Percentiles rank a stretch among this genome's conserved stretches.
phyloP scores from a whole-genome alignment of 23 tunicate genomes.

The Phallusia fumigata region DNA sequence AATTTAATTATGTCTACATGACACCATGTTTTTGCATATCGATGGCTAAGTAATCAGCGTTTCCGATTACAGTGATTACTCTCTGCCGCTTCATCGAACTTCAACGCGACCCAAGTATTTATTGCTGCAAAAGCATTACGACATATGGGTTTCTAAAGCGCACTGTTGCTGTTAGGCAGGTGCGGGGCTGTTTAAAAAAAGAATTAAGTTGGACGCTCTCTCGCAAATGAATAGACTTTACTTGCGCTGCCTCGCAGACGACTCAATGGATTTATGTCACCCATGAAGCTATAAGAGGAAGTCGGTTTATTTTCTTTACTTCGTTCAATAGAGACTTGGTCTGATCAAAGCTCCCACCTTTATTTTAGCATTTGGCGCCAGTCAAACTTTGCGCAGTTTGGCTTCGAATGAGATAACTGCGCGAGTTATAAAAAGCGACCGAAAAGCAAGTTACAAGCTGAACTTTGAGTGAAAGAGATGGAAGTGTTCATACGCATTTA shows the following conservation, averaged over 20 bases:
- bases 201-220: background rate
- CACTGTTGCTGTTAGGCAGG: background rate
- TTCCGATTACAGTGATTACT: too few relatives aligned
- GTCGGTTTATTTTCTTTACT: background rate
- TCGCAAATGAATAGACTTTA: background rate
- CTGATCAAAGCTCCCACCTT: background rate
- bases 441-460: too few relatives aligned
- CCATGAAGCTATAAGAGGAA: background rate
- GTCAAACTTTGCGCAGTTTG: too few relatives aligned
- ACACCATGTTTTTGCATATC: too few relatives aligned
- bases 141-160: background rate
- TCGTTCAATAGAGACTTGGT: background rate
- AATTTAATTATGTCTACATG: too few relatives aligned
- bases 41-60: too few relatives aligned
- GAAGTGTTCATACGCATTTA: too few relatives aligned
- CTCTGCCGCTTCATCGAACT: background rate
- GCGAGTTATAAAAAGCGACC: too few relatives aligned
- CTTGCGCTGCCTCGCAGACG: background rate
- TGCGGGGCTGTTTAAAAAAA: background rate
- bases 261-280: background rate
- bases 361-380: too few relatives aligned
- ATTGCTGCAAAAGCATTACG: background rate
- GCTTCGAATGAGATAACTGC: too few relatives aligned
- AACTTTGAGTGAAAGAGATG: too few relatives aligned
- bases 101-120: background rate